Percentiles rank a stretch among this genome's conserved stretches.
Conservation (phyloP, 1,140 invertebrate species). For the Drosophila rufa region DNA sequence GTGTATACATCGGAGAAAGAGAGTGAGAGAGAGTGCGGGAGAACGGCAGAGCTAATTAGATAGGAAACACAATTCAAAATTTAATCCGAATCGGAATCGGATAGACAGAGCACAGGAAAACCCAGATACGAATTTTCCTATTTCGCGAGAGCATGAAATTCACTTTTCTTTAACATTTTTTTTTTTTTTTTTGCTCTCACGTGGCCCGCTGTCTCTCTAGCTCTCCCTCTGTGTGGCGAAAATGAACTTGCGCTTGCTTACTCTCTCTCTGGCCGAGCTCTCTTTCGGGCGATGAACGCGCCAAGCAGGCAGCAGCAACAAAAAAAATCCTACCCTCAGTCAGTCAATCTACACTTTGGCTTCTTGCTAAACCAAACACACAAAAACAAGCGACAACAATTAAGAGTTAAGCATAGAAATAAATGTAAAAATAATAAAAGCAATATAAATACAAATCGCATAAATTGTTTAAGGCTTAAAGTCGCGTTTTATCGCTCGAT, state of each 20-base stretch:
- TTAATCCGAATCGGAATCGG: constrained; percentile 9
- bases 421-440: constrained; percentile 17
- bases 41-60: constrained; percentile 34
- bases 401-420: constrained; percentile 18
- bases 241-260: constrained; percentile 46
- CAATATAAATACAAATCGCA: constrained; percentile 17
- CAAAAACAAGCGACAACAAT: constrained; percentile 48
- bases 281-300: constrained; percentile 66
- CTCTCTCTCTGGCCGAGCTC: constrained; percentile 22
- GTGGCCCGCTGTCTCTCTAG: constrained; percentile 23
- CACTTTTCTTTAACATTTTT: constrained; percentile 21
- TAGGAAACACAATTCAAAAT: constrained; percentile 18
- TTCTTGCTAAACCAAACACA: constrained; percentile 83
- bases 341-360: constrained; percentile 85
- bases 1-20: constrained; percentile 37
- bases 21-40: not conserved
- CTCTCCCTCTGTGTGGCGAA: constrained; percentile 23
- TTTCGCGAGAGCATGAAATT: constrained; percentile 32
- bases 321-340: constrained; percentile 83
- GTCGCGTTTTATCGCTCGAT: constrained; percentile 21
- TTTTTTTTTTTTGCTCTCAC: constrained; percentile 31
- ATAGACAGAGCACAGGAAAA: constrained; percentile 7
- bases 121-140: constrained; percentile 33
- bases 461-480: constrained; percentile 4
- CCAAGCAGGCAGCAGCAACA: constrained; percentile 49